Percentiles rank a stretch among this genome's conserved stretches.
Evolutionary conservation across 2,797 vertebrate species (phyloP).

Genomic region (Scarus forsteni): DNA sequence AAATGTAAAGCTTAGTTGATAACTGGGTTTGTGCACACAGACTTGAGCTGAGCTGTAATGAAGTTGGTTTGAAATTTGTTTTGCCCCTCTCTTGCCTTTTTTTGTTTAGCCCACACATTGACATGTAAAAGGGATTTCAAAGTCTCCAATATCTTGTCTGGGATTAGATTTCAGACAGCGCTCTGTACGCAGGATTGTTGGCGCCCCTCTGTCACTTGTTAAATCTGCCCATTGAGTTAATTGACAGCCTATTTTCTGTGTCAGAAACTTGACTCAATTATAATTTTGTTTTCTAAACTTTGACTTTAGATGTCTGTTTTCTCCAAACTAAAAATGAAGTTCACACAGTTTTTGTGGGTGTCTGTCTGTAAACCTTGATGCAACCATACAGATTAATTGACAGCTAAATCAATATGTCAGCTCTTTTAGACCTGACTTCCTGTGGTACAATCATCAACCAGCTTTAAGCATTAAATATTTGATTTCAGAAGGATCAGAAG

Average conservation of each 20-base stretch:
- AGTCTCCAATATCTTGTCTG: slow-evolving; percentile 1
- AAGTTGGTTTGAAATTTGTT: background rate
- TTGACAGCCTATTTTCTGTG: slow-evolving; percentile 21
- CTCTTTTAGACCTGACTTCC: slow-evolving; percentile 14
- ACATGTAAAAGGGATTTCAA: slow-evolving; percentile 3
- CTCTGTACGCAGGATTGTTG: slow-evolving; percentile 6
- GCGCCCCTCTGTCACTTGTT: background rate
- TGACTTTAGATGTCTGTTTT: slow-evolving; percentile 32
- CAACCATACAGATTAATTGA: slow-evolving; percentile 47
- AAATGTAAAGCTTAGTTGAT: background rate
- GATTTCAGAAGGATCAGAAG: too few species aligned
- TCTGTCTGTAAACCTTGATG: slow-evolving; percentile 9
- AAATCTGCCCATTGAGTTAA: slow-evolving; percentile 6
- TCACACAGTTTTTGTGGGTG: slow-evolving; percentile 12
- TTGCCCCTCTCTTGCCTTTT: background rate
- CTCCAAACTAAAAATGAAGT: slow-evolving; percentile 27
- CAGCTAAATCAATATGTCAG: slow-evolving; percentile 49
- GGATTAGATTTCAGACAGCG: background rate
- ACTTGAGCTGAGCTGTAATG: background rate
- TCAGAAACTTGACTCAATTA: slow-evolving; percentile 24
- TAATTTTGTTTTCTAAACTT: slow-evolving; percentile 28
- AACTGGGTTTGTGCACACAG: too few species aligned
- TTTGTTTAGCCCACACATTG: background rate
- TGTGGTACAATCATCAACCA: background rate
- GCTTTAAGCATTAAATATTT: slow-evolving; percentile 1